Evolutionary conservation across 2,113 vertebrate genomes (phyloP).

Genomic region (Etia nguti): DNA sequence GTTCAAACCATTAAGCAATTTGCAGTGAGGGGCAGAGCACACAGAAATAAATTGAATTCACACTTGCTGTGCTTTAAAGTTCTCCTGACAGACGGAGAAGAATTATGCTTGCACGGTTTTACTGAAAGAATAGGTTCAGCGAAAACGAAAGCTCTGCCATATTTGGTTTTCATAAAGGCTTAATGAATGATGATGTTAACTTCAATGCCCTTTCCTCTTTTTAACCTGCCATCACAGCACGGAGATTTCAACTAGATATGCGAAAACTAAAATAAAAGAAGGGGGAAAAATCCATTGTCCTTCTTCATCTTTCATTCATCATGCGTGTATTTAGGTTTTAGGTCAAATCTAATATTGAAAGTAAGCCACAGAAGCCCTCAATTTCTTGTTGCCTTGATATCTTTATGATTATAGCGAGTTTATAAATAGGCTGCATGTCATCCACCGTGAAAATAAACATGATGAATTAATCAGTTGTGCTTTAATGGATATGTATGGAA

Average conservation of each 20-base stretch:
- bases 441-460: constrained; percentile 32
- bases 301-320: constrained; percentile 37
- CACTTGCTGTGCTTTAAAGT: constrained; percentile 43
- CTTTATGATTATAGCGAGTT: constrained; percentile 17
- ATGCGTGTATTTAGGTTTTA: constrained; percentile 24
- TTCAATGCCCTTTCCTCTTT: not conserved
- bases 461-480: constrained; percentile 35
- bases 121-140: constrained; percentile 7
- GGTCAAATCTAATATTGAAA: constrained; percentile 28
- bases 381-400: not conserved
- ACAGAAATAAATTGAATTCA: constrained; percentile 61
- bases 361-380: not conserved
- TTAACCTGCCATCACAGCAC: not conserved
- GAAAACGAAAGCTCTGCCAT: not conserved
- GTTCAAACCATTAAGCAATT: constrained; percentile 70
- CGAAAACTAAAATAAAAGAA: not conserved
- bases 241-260: not conserved
- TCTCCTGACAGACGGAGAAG: constrained; percentile 39
- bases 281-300: not conserved
- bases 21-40: constrained; percentile 59
- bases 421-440: constrained; percentile 11
- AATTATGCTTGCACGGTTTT: not conserved
- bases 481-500: constrained; percentile 25
- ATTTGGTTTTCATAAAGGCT: constrained; percentile 12
- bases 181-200: constrained; percentile 31